Percentiles rank a stretch among this genome's conserved stretches.
Conservation (phyloP, 2,888 invertebrate genomes). For the Cheiracanthium punctorium region DNA sequence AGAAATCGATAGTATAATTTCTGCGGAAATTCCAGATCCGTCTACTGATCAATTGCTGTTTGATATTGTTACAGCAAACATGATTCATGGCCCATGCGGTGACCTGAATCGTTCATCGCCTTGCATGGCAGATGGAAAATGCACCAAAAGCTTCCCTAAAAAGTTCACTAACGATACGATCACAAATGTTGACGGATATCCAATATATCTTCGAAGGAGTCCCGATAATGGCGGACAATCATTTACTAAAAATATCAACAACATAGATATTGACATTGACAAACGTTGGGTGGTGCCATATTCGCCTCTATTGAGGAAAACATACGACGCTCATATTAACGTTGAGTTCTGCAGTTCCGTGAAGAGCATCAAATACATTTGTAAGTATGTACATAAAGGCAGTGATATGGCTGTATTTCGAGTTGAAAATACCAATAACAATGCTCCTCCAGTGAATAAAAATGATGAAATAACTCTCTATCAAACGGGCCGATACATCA, state of each 20-base stretch:
- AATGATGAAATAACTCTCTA: too few species aligned
- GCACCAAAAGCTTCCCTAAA: conserved; percentile 73
- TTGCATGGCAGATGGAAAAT: conserved; percentile 65
- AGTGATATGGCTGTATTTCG: too few species aligned
- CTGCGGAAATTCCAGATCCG: conserved; percentile 75
- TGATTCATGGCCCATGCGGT: conserved; percentile 73
- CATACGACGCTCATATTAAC: too few species aligned
- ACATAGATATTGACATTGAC: not conserved
- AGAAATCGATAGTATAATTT: conserved; percentile 74
- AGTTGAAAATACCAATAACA: too few species aligned
- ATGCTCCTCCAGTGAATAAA: too few species aligned
- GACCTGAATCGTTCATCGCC: conserved; percentile 25
- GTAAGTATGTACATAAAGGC: too few species aligned
- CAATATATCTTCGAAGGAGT: conserved; percentile 72
- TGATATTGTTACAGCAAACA: conserved; percentile 75
- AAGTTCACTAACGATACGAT: conserved; percentile 72
- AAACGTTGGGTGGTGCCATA: conserved; percentile 16
- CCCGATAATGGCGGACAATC: not conserved
- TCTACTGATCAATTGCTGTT: conserved; percentile 73
- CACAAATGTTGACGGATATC: conserved; percentile 74
- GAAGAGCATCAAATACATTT: too few species aligned
- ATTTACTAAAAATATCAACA: not conserved
- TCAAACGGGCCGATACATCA: too few species aligned
- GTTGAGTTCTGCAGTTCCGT: too few species aligned
- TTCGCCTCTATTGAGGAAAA: too few species aligned